phyloP scores from a whole-genome alignment of 2,888 invertebrate genomes.

The Eilema griseolum region DNA sequence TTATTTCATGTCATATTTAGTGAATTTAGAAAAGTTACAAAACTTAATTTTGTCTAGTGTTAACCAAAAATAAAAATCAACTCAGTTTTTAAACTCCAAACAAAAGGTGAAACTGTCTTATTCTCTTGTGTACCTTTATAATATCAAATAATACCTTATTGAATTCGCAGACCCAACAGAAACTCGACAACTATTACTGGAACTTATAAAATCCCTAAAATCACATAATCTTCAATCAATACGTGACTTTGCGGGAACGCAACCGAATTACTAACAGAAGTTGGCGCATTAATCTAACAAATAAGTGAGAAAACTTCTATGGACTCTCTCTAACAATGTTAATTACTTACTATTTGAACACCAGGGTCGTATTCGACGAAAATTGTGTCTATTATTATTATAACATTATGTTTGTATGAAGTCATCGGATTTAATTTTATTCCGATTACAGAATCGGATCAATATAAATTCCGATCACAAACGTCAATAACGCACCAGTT shows the following conservation, averaged over 20 bases:
- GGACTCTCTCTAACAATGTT: constrained; percentile 44
- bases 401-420: constrained; percentile 16
- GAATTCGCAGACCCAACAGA: not conserved
- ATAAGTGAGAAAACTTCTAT: constrained; percentile 52
- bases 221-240: constrained; percentile 49
- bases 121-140: not conserved
- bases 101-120: not conserved
- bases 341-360: constrained; percentile 52
- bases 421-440: not conserved
- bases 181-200: constrained; percentile 5
- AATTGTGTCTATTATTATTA: constrained; percentile 36
- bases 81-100: not conserved
- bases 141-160: not conserved
- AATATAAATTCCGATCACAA: too few relatives aligned
- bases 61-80: not conserved
- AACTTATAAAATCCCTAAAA: constrained; percentile 48
- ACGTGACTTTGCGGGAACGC: constrained; percentile 47
- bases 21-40: too few relatives aligned
- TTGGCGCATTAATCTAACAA: constrained; percentile 53
- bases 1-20: too few relatives aligned
- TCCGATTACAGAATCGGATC: not conserved
- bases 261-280: constrained; percentile 41
- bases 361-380: constrained; percentile 28
- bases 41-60: too few relatives aligned
- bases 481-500: too few relatives aligned